These are phyloP conservation scores for Miltochrista miniata DNA, from an alignment of 2,888 invertebrate species.

Conservation along the genomic window DNA sequence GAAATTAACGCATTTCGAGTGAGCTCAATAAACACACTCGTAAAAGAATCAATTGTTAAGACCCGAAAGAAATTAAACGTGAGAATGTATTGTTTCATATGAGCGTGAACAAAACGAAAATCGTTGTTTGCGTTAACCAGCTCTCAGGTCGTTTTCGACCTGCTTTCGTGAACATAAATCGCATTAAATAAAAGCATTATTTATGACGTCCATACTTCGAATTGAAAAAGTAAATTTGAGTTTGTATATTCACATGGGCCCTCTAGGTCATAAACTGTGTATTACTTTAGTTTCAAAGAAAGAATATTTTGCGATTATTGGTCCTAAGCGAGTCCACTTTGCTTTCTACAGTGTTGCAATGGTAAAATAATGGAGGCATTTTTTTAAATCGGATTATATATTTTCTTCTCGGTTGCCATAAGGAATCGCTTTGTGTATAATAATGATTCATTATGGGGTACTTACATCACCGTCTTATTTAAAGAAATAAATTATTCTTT, in stretches of 20 bases:
- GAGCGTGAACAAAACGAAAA: slow-evolving; percentile 78
- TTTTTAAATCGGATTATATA: slow-evolving; percentile 15
- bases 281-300: slow-evolving; percentile 48
- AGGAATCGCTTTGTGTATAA: slow-evolving; percentile 15
- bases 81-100: slow-evolving; percentile 82
- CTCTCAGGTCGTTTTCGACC: slow-evolving; percentile 80
- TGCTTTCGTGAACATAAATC: slow-evolving; percentile 77
- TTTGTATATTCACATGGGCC: slow-evolving; percentile 45
- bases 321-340: slow-evolving; percentile 8
- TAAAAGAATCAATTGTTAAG: slow-evolving; percentile 80
- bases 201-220: slow-evolving; percentile 62
- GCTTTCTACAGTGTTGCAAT: slow-evolving; percentile 10
- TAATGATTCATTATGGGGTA: slow-evolving; percentile 35
- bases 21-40: slow-evolving; percentile 81
- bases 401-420: slow-evolving; percentile 14
- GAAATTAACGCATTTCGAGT: slow-evolving; percentile 73
- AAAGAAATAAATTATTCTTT: slow-evolving; percentile 27
- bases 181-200: slow-evolving; percentile 76
- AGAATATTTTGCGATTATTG: slow-evolving; percentile 21
- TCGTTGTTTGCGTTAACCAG: slow-evolving; percentile 75
- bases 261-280: slow-evolving; percentile 49
- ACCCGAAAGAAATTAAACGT: slow-evolving; percentile 82
- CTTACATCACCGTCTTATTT: slow-evolving; percentile 17
- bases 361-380: slow-evolving; percentile 9
- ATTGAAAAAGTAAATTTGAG: slow-evolving; percentile 64